A percentile compares a stretch with the other conserved stretches of the same genome.
Evolutionary conservation across 2,113 vertebrate species (phyloP).

Genomic region (Reinhardtius hippoglossoides): DNA sequence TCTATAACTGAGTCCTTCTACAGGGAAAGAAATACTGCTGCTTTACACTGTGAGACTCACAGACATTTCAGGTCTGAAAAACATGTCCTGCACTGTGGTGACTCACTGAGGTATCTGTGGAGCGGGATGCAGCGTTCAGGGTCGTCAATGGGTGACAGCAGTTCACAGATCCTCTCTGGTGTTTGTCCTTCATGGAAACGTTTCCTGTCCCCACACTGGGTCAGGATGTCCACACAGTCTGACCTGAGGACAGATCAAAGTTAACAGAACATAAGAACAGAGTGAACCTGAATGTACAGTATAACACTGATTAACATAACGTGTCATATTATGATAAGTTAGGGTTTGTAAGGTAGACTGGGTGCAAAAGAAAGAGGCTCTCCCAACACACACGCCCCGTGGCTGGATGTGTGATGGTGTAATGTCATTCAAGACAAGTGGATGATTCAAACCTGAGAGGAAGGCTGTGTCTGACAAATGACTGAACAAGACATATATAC

Average conservation of each 20-base stretch:
- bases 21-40: background rate
- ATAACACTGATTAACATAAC: background rate
- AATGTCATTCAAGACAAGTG: conserved; percentile 16
- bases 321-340: background rate
- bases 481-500: background rate
- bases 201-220: conserved; percentile 92
- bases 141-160: conserved; percentile 93
- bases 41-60: background rate
- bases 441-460: conserved; percentile 13
- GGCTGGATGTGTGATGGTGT: background rate
- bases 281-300: background rate
- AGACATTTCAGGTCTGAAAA: background rate
- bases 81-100: background rate
- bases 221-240: conserved; percentile 97
- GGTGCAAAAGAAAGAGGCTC: background rate
- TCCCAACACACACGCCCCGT: background rate
- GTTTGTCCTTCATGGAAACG: conserved; percentile 92
- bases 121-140: conserved; percentile 94
- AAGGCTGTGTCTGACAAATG: conserved; percentile 9
- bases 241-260: conserved; percentile 81
- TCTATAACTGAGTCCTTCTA: background rate
- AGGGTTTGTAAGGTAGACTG: no score
- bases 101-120: conserved; percentile 94
- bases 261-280: background rate
- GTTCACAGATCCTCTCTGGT: conserved; percentile 95